phyloP scores from a whole-genome alignment of 2,113 vertebrate genomes.

The Lampris incognitus region DNA sequence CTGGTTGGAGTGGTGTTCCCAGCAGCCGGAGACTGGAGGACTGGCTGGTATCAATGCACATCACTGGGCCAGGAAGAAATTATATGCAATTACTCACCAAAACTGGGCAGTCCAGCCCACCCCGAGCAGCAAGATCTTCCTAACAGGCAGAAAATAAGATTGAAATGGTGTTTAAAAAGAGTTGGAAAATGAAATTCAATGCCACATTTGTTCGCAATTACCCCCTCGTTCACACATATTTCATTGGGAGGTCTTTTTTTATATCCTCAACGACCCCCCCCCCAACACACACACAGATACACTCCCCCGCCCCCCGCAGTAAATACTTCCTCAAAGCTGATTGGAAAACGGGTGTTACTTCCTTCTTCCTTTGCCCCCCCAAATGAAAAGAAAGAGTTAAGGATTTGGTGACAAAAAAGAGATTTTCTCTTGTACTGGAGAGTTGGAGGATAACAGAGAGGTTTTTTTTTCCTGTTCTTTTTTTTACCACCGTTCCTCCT shows the following conservation, averaged over 20 bases:
- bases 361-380: not conserved
- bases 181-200: slow-evolving; percentile 95
- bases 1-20: slow-evolving; percentile 74
- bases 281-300: too few relatives aligned
- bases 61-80: slow-evolving; percentile 89
- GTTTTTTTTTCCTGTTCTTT: slow-evolving; percentile 12
- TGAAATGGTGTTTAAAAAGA: slow-evolving; percentile 93
- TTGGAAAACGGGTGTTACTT: slow-evolving; percentile 87
- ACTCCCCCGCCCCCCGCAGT: slow-evolving; percentile 55
- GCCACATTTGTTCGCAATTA: slow-evolving; percentile 94
- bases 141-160: slow-evolving; percentile 98
- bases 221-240: slow-evolving; percentile 92
- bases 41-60: slow-evolving; percentile 84
- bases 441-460: slow-evolving; percentile 68
- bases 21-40: slow-evolving; percentile 85
- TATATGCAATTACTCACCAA: slow-evolving; percentile 91
- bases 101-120: slow-evolving; percentile 90
- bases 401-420: slow-evolving; percentile 83
- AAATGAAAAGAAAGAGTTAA: slow-evolving; percentile 84
- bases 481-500: slow-evolving; percentile 24
- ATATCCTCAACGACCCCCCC: not conserved
- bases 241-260: slow-evolving; percentile 84
- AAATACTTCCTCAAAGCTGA: slow-evolving; percentile 92
- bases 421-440: slow-evolving; percentile 70
- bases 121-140: slow-evolving; percentile 92